A percentile compares a stretch with the other conserved stretches of the same genome.
These are phyloP conservation scores for Hoplodrina blanda DNA, from an alignment of 2,888 invertebrate genomes.

Conservation along the genomic window DNA sequence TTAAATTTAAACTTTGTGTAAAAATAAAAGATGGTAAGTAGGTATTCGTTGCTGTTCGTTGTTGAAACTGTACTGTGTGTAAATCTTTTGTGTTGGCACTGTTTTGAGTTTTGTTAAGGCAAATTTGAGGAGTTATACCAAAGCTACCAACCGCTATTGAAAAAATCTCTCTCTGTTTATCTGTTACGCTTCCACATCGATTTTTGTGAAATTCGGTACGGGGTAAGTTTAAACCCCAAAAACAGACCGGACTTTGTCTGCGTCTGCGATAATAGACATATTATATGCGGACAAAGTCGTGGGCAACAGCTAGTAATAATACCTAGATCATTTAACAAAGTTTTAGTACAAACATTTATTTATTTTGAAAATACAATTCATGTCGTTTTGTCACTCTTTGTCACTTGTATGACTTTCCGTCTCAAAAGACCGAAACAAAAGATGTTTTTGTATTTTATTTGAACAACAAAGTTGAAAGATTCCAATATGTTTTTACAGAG, in stretches of 20 bases:
- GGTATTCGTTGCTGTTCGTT: slow-evolving; percentile 6
- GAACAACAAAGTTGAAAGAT: slow-evolving; percentile 53
- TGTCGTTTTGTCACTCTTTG: neutral
- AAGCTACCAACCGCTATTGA: too few relatives aligned
- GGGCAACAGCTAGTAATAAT: too few relatives aligned
- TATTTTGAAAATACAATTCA: neutral
- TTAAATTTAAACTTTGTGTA: slow-evolving; percentile 45
- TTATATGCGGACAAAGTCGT: too few relatives aligned
- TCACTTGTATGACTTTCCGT: neutral
- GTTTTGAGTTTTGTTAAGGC: slow-evolving; percentile 9
- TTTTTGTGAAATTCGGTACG: too few relatives aligned
- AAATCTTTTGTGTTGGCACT: slow-evolving; percentile 4
- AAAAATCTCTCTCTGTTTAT: too few relatives aligned
- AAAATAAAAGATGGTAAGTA: slow-evolving; percentile 46
- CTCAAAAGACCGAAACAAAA: slow-evolving; percentile 16
- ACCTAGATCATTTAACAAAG: too few relatives aligned
- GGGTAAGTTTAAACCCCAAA: too few relatives aligned
- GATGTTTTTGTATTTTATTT: slow-evolving; percentile 28
- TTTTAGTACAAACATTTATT: neutral
- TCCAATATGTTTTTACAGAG: slow-evolving; percentile 36
- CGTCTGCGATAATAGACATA: too few relatives aligned
- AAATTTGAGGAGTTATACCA: neutral
- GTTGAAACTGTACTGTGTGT: slow-evolving; percentile 1
- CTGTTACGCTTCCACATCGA: too few relatives aligned
- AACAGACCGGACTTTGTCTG: too few relatives aligned